phyloP scores from a whole-genome alignment of 64 coral and sea anemone genomes.

The Dendronephthya gigantea region DNA sequence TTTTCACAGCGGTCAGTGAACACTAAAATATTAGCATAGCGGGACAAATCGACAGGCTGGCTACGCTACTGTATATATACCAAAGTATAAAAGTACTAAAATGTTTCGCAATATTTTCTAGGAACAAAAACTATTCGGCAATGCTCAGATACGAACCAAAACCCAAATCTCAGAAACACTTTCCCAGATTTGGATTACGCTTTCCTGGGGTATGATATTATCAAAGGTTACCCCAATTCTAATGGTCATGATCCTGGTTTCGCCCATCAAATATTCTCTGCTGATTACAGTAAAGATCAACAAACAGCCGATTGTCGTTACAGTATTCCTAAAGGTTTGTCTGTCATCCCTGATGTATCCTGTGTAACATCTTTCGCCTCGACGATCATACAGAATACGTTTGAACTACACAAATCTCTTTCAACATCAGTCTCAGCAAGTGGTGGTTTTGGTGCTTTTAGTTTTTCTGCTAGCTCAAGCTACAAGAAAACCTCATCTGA shows the following conservation, averaged over 20 bases:
- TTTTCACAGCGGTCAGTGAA: too few species aligned
- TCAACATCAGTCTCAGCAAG: background rate
- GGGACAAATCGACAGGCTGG: too few species aligned
- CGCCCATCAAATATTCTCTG: background rate
- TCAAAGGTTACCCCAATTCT: background rate
- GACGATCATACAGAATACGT: background rate
- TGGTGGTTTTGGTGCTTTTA: constrained; percentile 12
- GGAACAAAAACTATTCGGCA: background rate
- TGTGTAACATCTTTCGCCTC: background rate
- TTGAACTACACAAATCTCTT: background rate
- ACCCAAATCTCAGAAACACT: background rate
- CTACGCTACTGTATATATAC: background rate
- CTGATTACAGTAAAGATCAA: background rate
- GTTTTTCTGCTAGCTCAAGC: constrained; percentile 30
- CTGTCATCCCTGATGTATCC: background rate
- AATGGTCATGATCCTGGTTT: background rate
- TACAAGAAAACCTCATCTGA: constrained; percentile 33
- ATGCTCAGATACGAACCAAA: background rate
- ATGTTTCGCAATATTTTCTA: constrained; percentile 1
- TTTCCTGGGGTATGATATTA: background rate
- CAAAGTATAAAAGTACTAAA: background rate
- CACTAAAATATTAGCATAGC: too few species aligned
- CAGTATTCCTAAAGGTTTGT: background rate
- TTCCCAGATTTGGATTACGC: background rate
- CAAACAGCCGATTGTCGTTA: too few species aligned